Evolutionary conservation across 2,797 vertebrate genomes (phyloP).

Genomic region (Parauchenoglanis punctatus): DNA sequence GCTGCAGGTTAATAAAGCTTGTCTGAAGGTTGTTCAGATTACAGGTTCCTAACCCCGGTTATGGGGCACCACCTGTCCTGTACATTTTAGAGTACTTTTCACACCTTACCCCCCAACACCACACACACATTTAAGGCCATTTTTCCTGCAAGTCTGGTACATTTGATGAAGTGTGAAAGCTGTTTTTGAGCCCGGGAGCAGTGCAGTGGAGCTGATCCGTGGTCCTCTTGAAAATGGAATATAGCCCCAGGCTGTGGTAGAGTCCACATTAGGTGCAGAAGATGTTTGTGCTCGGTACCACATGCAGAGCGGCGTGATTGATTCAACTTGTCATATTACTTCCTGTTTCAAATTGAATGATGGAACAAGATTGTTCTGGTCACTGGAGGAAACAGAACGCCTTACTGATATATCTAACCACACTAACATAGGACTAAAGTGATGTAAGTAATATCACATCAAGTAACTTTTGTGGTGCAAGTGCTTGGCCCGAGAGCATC

Average conservation of each 20-base stretch:
- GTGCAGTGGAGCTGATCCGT: neutral
- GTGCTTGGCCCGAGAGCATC: neutral
- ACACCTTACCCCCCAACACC: neutral
- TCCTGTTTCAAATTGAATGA: neutral
- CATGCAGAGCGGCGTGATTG: neutral
- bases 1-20: conserved; percentile 18
- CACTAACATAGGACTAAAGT: neutral
- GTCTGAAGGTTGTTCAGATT: conserved; percentile 11
- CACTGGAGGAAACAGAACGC: neutral
- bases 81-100: neutral
- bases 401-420: neutral
- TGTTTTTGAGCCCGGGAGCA: neutral
- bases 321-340: neutral
- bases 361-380: neutral
- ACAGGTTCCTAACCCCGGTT: neutral
- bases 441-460: too few relatives aligned
- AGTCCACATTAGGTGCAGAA: neutral
- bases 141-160: neutral
- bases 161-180: neutral
- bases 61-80: neutral
- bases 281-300: neutral
- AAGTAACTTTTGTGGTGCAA: neutral
- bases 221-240: neutral
- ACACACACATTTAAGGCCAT: neutral
- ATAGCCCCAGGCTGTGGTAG: neutral